phyloP scores from a whole-genome alignment of 2,113 vertebrate genomes.

The Camelus bactrianus region DNA sequence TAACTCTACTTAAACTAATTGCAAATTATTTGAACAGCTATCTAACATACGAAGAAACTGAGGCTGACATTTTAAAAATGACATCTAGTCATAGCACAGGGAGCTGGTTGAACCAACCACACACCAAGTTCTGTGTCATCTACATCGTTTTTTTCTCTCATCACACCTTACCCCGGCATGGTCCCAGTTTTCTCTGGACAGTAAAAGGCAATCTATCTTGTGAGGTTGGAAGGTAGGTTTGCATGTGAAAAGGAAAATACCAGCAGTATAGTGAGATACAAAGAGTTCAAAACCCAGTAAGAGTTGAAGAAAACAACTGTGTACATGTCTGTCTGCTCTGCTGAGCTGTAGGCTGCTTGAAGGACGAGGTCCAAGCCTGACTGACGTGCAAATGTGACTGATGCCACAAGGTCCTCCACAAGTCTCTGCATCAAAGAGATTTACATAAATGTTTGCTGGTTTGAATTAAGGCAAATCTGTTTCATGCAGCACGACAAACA shows the following conservation, averaged over 20 bases:
- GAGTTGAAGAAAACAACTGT: background rate
- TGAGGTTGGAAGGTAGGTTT: background rate
- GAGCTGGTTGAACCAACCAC: background rate
- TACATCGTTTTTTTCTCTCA: fast-evolving
- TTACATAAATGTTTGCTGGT: background rate
- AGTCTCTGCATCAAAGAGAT: too few relatives aligned
- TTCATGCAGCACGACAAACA: background rate
- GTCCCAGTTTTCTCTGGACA: background rate
- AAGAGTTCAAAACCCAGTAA: background rate
- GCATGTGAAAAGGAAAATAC: background rate
- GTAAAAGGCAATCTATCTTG: background rate
- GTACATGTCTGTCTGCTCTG: background rate
- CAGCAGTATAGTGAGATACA: background rate
- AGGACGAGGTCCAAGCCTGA: fast-evolving
- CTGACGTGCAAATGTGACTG: fast-evolving
- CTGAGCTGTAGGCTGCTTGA: fast-evolving
- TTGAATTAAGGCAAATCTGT: background rate
- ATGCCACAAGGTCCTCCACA: fast-evolving
- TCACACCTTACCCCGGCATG: fast-evolving
- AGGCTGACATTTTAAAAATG: background rate
- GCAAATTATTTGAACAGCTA: background rate
- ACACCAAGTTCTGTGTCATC: background rate
- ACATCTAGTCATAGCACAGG: background rate
- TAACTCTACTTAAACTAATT: background rate
- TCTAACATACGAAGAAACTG: background rate